Evolutionary conservation across 2,888 invertebrate species (phyloP), one percentile per base, ranked within the genome.

Genomic region (Drosophila sordidula): DNA sequence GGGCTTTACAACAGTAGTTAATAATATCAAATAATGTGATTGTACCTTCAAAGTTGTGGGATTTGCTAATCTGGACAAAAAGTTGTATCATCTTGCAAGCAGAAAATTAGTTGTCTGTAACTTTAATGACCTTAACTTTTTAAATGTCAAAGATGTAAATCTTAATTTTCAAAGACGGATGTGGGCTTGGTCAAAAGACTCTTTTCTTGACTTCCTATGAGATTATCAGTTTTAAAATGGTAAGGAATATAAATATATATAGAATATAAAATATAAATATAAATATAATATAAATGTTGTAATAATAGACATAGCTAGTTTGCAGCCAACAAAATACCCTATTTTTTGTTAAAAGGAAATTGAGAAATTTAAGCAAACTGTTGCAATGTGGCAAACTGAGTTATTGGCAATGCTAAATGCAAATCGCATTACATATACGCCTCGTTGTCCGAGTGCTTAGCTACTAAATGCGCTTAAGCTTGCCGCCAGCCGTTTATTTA

Each of bases 391-490:
- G 16, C 14, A 39, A 55, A 32, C 51, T 12, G 41, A 44, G 47
- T 38, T 38, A 32, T 41, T 32, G 26, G 3, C 44, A 63, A 14
- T 26, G 32, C 34, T 8, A 22, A 34, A 34, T 45, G 11, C 54
- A 42, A 64, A 41, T 32, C 34, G 8, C 18, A 67, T 69, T 54
- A 69, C 56, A 47, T 47, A 74, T 76, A 63, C 75, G 72, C 49
- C 45, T 6, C 45, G 64, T 70, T 29, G 44, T 16, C 65, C 6
- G 8, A 6, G n/a, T 26, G n/a, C 34, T 22, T 18, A 26, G 52
- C 18, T 47, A 22, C 45, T 32, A 41, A 29, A 34, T 22, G 50
- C 6, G 36, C 26, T 44, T 12, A 22, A 12, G 32, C 18, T 9
- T 54, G 52, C 41, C 9, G 3, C n/a, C 8, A 6, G 12, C 8